Evolutionary conservation across 2,113 vertebrate species (phyloP).

Genomic region (Anhinga anhinga): DNA sequence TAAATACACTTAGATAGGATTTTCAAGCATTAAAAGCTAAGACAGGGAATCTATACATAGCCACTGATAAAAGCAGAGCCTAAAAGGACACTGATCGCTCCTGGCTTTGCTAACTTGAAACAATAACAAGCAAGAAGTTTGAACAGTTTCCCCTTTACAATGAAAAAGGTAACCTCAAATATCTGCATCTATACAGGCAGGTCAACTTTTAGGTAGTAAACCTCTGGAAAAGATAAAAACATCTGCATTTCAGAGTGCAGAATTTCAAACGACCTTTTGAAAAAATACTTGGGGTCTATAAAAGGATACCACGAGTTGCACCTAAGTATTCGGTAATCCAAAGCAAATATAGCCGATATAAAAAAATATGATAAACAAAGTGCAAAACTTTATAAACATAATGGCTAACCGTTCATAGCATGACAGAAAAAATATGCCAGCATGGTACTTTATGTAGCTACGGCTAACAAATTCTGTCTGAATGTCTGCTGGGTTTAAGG

Average conservation of each 20-base stretch:
- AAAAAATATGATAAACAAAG: fast-evolving
- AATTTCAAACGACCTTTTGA: not conserved
- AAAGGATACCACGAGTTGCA: not conserved
- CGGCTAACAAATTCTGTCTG: not conserved
- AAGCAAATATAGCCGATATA: not conserved
- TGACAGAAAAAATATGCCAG: fast-evolving
- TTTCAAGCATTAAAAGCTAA: constrained; percentile 39
- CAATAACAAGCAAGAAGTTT: not conserved
- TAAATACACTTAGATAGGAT: not conserved
- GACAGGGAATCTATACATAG: constrained; percentile 2
- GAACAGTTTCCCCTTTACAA: not conserved
- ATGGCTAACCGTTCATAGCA: not conserved
- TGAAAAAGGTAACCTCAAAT: not conserved
- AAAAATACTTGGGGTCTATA: not conserved
- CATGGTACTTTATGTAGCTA: not conserved
- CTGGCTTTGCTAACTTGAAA: not conserved
- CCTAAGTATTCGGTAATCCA: not conserved
- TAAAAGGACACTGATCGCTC: not conserved
- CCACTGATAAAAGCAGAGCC: not conserved
- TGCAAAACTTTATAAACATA: not conserved
- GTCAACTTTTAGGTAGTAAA: not conserved
- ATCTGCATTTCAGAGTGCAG: not conserved
- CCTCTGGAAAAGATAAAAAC: not conserved
- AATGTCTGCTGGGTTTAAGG: not conserved
- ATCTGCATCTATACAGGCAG: not conserved